Percentiles rank a stretch among this genome's conserved stretches.
phyloP scores from a whole-genome alignment of 2,797 vertebrate genomes.

The Amniataba percoides region DNA sequence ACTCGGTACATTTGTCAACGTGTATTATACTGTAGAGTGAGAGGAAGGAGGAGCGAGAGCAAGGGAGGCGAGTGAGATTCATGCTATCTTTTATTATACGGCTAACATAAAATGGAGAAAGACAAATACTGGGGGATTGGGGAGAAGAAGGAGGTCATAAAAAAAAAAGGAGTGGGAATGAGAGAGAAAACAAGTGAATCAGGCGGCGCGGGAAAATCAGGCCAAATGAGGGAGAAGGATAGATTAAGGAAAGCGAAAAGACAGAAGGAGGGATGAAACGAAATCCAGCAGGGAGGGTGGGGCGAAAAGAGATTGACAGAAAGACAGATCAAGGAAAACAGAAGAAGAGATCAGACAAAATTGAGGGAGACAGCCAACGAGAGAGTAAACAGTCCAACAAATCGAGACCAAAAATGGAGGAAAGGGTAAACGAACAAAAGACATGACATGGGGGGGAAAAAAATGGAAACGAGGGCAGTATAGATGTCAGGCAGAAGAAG shows the following conservation, averaged over 20 bases:
- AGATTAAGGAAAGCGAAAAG: constrained; percentile 46
- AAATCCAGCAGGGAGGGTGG: constrained; percentile 29
- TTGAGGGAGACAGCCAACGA: constrained; percentile 47
- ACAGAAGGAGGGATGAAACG: constrained; percentile 43
- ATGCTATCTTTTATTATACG: constrained; percentile 11
- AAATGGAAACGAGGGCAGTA: constrained; percentile 55
- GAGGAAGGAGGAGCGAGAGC: constrained; percentile 1
- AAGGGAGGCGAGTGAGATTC: background rate
- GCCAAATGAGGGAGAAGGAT: constrained; percentile 37
- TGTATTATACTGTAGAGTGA: constrained; percentile 46
- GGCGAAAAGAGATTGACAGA: constrained; percentile 29
- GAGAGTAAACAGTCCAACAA: constrained; percentile 54
- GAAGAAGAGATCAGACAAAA: constrained; percentile 49
- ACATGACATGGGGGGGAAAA: constrained; percentile 40
- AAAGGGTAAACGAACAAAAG: constrained; percentile 60
- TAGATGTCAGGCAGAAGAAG: constrained; percentile 67
- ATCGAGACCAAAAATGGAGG: constrained; percentile 49
- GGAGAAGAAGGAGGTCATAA: constrained; percentile 35
- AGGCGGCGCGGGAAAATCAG: constrained; percentile 28
- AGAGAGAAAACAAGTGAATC: constrained; percentile 46
- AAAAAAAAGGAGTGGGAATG: constrained; percentile 1
- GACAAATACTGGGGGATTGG: constrained; percentile 28
- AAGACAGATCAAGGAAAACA: constrained; percentile 59
- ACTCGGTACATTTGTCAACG: constrained; percentile 53
- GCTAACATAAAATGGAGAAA: constrained; percentile 16